Evolutionary conservation across 2,113 vertebrate genomes (phyloP).

Genomic region (Atrichornis clamosus): DNA sequence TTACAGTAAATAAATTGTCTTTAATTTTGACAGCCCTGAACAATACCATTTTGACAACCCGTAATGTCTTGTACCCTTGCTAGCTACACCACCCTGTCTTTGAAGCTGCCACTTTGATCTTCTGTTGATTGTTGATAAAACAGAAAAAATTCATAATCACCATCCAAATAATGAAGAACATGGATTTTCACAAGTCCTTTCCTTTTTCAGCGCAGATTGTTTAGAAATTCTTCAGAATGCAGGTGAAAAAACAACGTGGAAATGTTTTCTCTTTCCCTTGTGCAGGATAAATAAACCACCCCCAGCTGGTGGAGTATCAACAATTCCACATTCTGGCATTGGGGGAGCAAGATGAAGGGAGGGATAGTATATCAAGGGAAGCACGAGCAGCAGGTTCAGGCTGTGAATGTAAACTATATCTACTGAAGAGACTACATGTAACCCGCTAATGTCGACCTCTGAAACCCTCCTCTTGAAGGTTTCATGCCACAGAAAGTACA

Average conservation of each 20-base stretch:
- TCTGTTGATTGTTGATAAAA: neutral
- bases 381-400: neutral
- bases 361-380: neutral
- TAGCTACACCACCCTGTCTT: neutral
- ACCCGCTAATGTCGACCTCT: neutral
- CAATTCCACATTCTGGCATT: neutral
- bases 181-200: neutral
- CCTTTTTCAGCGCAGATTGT: neutral
- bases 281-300: neutral
- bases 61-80: neutral
- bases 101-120: neutral
- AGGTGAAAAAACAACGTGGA: neutral
- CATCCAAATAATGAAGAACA: neutral
- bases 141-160: neutral
- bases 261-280: neutral
- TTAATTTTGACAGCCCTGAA: constrained; percentile 22
- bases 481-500: neutral
- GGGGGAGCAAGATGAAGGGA: neutral
- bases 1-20: neutral
- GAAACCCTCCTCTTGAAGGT: neutral
- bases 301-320: neutral
- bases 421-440: neutral
- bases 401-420: neutral
- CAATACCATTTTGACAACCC: neutral
- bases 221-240: neutral